A percentile compares a stretch with the other conserved stretches of the same genome.
Conservation (phyloP, 1,140 invertebrate genomes). For the Diorhabda elongata region DNA sequence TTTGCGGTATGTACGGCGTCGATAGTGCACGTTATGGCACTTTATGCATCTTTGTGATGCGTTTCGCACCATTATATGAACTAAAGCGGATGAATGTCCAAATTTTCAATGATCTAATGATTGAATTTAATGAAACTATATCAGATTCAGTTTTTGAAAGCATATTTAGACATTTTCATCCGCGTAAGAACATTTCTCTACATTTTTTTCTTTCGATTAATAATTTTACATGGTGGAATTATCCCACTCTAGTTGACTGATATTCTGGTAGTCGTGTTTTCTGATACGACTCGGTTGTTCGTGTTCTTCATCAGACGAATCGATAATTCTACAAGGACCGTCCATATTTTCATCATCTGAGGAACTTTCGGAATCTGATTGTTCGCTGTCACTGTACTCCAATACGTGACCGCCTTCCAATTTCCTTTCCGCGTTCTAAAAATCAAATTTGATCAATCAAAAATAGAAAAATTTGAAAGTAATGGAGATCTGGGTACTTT, state of each 20-base stretch:
- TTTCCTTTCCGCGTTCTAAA: constrained; percentile 43
- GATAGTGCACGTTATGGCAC: constrained; percentile 17
- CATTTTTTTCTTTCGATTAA: not conserved
- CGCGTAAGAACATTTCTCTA: not conserved
- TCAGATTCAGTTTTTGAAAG: too few species aligned
- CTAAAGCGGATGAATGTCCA: not conserved
- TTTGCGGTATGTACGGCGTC: constrained; percentile 14
- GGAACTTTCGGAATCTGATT: constrained; percentile 69
- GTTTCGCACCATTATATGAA: constrained; percentile 11
- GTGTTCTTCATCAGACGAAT: constrained; percentile 64
- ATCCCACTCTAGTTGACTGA: constrained; percentile 67
- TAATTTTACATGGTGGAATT: constrained; percentile 62
- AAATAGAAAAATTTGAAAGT: not conserved
- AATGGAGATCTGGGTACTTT: too few species aligned
- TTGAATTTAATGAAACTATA: too few species aligned
- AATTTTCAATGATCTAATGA: too few species aligned
- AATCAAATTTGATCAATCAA: not conserved
- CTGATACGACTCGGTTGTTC: constrained; percentile 49
- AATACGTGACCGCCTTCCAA: constrained; percentile 43
- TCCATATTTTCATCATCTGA: constrained; percentile 59
- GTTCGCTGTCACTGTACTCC: constrained; percentile 52
- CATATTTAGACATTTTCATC: not conserved
- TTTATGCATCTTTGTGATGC: constrained; percentile 1
- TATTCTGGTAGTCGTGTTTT: constrained; percentile 60
- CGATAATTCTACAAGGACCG: constrained; percentile 47